A percentile compares a stretch with the other conserved stretches of the same genome.
Conservation (phyloP, 2,113 vertebrate genomes). For the Athene cunicularia region DNA sequence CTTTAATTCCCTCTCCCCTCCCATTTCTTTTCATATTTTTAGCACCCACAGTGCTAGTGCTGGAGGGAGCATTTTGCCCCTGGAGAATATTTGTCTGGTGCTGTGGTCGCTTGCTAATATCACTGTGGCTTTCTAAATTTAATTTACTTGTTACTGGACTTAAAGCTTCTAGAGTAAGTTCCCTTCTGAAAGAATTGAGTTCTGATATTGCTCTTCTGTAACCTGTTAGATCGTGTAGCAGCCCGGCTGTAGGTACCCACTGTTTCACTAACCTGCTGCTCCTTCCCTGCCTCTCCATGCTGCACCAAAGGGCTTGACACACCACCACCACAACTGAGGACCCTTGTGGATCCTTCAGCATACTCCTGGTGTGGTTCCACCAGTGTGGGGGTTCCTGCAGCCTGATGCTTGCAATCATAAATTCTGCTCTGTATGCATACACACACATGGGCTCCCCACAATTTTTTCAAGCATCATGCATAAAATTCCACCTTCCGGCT, state of each 20-base stretch:
- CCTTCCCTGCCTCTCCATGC: not conserved
- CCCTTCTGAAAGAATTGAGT: not conserved
- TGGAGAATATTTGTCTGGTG: not conserved
- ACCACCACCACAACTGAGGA: accelerated
- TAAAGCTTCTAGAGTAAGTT: not conserved
- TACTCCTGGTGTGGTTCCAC: accelerated
- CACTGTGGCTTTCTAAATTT: not conserved
- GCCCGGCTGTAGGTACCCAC: not conserved
- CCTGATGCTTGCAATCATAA: not conserved
- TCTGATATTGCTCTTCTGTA: not conserved
- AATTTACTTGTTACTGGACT: not conserved
- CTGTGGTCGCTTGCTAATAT: not conserved
- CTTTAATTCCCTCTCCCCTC: not conserved
- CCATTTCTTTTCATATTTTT: not conserved
- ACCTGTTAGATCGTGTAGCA: no score
- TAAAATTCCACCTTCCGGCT: not conserved
- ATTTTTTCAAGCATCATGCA: not conserved
- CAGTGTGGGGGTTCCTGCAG: accelerated
- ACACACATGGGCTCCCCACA: accelerated
- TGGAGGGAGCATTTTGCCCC: not conserved
- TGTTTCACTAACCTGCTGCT: not conserved
- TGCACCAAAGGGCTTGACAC: not conserved
- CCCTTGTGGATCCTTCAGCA: not conserved
- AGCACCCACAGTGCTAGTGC: accelerated
- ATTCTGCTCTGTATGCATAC: not conserved